Evolutionary conservation across 2,797 vertebrate genomes (phyloP).

Genomic region (Anableps anableps): DNA sequence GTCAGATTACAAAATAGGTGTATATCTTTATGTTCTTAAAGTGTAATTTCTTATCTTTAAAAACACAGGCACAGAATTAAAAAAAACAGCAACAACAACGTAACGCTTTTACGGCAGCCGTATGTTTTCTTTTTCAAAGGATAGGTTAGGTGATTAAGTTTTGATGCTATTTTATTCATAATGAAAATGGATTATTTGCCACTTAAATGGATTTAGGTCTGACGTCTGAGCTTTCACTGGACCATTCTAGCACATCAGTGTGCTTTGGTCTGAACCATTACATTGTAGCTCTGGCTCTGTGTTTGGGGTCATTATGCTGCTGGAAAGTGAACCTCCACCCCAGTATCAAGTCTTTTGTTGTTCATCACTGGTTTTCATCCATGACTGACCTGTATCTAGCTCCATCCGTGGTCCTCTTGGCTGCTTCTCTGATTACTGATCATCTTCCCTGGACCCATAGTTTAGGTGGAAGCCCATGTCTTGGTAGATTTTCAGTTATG

Average conservation of each 20-base stretch:
- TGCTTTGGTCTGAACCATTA: too few species aligned
- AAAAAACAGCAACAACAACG: too few species aligned
- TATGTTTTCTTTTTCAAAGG: not conserved
- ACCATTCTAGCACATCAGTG: too few species aligned
- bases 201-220: not conserved
- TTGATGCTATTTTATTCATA: not conserved
- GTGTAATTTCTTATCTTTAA: not conserved
- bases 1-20: not conserved
- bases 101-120: too few species aligned
- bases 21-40: not conserved
- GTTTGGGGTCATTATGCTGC: not conserved
- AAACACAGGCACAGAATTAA: not conserved
- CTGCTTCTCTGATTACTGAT: too few species aligned
- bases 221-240: not conserved
- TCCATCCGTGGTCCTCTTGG: not conserved
- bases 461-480: too few species aligned
- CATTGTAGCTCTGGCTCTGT: not conserved
- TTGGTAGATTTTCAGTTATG: too few species aligned
- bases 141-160: not conserved
- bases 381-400: not conserved
- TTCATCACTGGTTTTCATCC: not conserved
- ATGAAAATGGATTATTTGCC: not conserved
- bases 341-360: too few species aligned
- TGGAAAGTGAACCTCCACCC: not conserved
- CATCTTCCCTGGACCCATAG: too few species aligned